Percentiles rank a stretch among this genome's conserved stretches.
Evolutionary conservation across 2,888 invertebrate genomes (phyloP).

Genomic region (Isotomurus palustris): DNA sequence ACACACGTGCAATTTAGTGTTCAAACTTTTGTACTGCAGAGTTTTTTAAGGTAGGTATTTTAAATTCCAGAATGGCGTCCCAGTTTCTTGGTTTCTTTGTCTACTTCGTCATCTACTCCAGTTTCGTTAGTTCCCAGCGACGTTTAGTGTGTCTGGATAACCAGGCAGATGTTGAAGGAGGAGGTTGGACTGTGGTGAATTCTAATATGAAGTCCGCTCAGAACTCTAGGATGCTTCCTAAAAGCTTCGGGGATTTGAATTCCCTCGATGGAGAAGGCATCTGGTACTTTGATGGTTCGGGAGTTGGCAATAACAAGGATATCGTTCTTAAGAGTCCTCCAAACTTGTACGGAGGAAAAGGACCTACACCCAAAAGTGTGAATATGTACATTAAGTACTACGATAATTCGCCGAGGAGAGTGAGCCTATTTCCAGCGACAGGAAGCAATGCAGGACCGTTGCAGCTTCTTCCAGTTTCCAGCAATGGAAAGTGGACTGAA

Average conservation of each 20-base stretch:
- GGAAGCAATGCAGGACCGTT: neutral
- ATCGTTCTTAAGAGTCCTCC: conserved; percentile 4
- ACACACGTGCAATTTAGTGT: too few relatives aligned
- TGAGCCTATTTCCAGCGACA: conserved; percentile 8
- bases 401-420: conserved; percentile 4
- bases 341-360: conserved; percentile 1
- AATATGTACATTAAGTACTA: conserved; percentile 13
- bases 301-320: neutral
- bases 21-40: too few relatives aligned
- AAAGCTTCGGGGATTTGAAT: neutral
- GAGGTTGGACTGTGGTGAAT: neutral
- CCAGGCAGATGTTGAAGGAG: neutral
- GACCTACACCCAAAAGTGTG: conserved; percentile 6
- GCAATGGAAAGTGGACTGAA: conserved; percentile 10
- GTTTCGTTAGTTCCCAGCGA: neutral
- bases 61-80: too few relatives aligned
- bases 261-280: conserved; percentile 7
- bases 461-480: conserved; percentile 10
- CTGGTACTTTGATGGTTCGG: conserved; percentile 16
- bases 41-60: too few relatives aligned
- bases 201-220: neutral
- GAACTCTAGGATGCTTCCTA: neutral
- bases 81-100: too few relatives aligned
- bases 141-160: neutral
- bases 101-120: neutral